A percentile compares a stretch with the other conserved stretches of the same genome.
Conservation (phyloP, 2,797 vertebrate species). For the Semaprochilodus insignis region DNA sequence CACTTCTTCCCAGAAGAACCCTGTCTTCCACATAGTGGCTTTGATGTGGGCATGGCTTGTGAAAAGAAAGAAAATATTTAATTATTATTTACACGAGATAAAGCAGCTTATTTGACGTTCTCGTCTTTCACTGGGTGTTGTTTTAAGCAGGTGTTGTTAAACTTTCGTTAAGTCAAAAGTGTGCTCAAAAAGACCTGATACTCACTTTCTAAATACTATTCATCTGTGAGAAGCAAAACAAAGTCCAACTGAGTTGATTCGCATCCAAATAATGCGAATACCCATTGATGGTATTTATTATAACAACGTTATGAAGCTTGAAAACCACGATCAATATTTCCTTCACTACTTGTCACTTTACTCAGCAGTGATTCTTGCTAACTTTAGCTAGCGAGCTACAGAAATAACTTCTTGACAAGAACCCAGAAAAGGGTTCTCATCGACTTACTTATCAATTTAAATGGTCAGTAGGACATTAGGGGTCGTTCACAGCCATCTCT, state of each 20-base stretch:
- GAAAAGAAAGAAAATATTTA: no score
- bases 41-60: conserved; percentile 28
- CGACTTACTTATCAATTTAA: not conserved
- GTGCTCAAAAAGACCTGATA: no score
- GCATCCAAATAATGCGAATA: no score
- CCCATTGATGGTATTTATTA: no score
- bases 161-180: no score
- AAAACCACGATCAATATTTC: not conserved
- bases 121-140: no score
- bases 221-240: no score
- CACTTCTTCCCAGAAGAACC: conserved; percentile 30
- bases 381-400: not conserved
- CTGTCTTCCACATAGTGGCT: conserved; percentile 23
- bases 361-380: not conserved
- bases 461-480: not conserved
- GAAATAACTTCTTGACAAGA: not conserved
- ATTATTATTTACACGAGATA: not conserved
- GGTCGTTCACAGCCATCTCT: not conserved
- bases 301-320: no score
- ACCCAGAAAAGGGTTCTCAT: not conserved
- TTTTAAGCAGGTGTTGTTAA: no score
- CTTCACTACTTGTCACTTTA: not conserved
- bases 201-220: no score
- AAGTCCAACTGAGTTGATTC: no score
- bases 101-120: no score